Percentiles rank a stretch among this genome's conserved stretches.
Evolutionary conservation across 2,797 vertebrate species (phyloP).

Genomic region (Eulemur albifrons): DNA sequence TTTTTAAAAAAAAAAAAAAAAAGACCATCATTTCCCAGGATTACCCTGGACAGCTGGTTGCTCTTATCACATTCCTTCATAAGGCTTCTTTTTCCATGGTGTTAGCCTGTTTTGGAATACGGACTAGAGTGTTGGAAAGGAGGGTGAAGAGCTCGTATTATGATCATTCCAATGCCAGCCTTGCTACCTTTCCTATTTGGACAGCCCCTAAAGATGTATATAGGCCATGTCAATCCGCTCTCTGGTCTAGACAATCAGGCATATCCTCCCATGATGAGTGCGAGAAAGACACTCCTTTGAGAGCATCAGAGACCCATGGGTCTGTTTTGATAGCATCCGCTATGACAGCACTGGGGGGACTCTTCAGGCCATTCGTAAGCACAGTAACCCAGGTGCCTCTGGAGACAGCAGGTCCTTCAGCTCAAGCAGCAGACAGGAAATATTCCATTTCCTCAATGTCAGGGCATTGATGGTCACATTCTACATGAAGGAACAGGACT

Average conservation of each 20-base stretch:
- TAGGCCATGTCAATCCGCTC: neutral
- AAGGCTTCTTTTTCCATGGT: conserved; percentile 58
- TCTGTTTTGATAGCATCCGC: neutral
- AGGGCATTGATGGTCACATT: neutral
- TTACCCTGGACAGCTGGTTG: conserved; percentile 51
- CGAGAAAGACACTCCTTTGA: neutral
- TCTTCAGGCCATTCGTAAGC: neutral
- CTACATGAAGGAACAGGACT: conserved; percentile 44
- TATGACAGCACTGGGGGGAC: neutral
- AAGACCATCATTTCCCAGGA: conserved; percentile 47
- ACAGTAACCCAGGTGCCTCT: neutral
- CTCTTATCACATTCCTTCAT: conserved; percentile 60
- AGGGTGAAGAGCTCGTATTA: neutral
- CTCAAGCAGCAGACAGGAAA: conserved; percentile 17
- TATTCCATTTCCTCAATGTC: neutral
- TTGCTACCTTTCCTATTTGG: neutral
- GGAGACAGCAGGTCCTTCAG: neutral
- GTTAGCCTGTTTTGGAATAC: conserved; percentile 47
- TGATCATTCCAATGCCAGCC: neutral
- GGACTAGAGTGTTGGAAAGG: neutral
- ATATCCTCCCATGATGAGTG: neutral
- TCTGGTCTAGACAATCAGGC: neutral
- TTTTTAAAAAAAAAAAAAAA: neutral
- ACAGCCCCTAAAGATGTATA: neutral
- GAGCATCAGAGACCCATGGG: neutral